phyloP scores from a whole-genome alignment of 2,113 vertebrate species.

The Cygnus buccinator region DNA sequence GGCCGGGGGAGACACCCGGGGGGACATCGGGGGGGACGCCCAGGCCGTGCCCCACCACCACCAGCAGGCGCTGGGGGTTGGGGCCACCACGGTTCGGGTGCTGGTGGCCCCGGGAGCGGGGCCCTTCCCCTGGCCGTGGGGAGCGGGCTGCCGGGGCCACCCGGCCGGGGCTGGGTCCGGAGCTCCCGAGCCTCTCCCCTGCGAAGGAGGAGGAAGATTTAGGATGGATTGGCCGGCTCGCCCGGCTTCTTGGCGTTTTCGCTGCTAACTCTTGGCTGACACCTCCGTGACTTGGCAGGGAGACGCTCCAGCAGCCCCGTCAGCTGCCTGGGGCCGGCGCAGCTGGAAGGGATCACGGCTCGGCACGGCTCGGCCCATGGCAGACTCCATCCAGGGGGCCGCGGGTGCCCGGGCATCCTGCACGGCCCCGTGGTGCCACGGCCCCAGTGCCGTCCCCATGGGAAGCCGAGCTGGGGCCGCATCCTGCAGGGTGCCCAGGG shows the following conservation, averaged over 20 bases:
- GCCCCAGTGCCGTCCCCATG: not conserved
- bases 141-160: not conserved
- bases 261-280: conserved; percentile 74
- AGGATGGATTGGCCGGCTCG: conserved; percentile 18
- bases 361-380: not conserved
- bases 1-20: not conserved
- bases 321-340: conserved; percentile 53
- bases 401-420: not conserved
- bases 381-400: not conserved
- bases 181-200: not conserved
- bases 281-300: conserved; percentile 57
- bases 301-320: conserved; percentile 46
- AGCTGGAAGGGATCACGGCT: conserved; percentile 69
- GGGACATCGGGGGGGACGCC: not conserved
- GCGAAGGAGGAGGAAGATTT: not conserved
- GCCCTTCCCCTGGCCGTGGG: not conserved
- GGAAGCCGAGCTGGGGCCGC: not conserved
- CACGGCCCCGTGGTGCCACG: rapidly evolving
- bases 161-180: not conserved
- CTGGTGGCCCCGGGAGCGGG: not conserved
- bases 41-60: not conserved
- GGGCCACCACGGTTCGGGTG: not conserved
- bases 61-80: not conserved
- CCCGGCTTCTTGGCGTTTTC: conserved; percentile 43
- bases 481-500: rapidly evolving